These are phyloP conservation scores for Tetramorium bicarinatum DNA, from an alignment of 2,888 invertebrate species.

Conservation along the genomic window DNA sequence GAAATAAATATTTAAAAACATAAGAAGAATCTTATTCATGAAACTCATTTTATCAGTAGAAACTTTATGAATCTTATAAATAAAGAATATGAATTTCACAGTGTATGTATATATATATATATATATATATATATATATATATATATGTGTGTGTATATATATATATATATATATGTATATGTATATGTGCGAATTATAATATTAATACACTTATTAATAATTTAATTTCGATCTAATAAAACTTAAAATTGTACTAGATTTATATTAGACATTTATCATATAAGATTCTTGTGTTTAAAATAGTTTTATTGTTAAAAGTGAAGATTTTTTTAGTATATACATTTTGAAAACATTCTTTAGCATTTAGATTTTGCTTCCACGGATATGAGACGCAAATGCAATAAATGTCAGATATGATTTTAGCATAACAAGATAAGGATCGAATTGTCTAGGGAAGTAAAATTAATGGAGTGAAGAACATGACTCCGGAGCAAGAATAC, in stretches of 20 bases:
- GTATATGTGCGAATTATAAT: no score
- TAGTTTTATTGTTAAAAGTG: not conserved
- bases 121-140: no score
- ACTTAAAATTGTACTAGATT: not conserved
- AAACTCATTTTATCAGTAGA: not conserved
- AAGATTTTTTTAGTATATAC: not conserved
- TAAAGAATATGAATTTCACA: not conserved
- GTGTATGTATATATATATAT: no score
- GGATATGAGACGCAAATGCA: not conserved
- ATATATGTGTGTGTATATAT: no score
- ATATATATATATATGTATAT: no score
- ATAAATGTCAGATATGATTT: constrained; percentile 15
- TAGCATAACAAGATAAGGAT: constrained; percentile 11
- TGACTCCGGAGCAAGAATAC: not conserved
- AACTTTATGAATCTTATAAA: not conserved
- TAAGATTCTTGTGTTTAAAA: not conserved
- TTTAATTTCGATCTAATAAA: not conserved
- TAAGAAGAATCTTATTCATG: not conserved
- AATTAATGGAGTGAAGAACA: constrained; percentile 30
- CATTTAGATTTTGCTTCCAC: not conserved
- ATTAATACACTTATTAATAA: not conserved
- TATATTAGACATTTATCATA: not conserved
- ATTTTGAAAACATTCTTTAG: not conserved
- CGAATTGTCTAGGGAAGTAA: not conserved
- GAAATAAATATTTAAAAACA: not conserved